phyloP scores from a whole-genome alignment of 35 echinoderm and acorn worm genomes.

The Eucidaris tribuloides region DNA sequence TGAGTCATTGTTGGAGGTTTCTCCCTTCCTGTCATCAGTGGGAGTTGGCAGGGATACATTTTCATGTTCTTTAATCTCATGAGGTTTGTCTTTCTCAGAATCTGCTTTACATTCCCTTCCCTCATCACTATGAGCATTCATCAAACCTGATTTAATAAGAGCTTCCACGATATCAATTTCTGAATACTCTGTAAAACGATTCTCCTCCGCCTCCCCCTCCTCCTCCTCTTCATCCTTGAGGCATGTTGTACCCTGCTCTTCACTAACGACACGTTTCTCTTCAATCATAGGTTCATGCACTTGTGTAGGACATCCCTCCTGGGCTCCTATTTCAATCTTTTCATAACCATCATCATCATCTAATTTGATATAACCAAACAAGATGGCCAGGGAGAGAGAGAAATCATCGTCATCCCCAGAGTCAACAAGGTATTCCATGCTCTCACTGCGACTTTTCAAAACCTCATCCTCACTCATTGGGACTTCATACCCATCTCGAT shows the following conservation, averaged over 20 bases:
- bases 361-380: not conserved
- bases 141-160: slow-evolving; percentile 56
- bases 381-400: not conserved
- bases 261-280: slow-evolving; percentile 1
- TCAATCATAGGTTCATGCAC: not conserved
- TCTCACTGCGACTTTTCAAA: not conserved
- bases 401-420: slow-evolving; percentile 13
- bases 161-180: slow-evolving; percentile 86
- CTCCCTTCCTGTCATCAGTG: too few relatives aligned
- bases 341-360: slow-evolving; percentile 25
- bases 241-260: not conserved
- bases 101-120: too few relatives aligned
- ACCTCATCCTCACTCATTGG: slow-evolving; percentile 14
- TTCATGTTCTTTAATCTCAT: too few relatives aligned
- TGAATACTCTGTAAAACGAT: slow-evolving; percentile 52
- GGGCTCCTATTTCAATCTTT: slow-evolving; percentile 30
- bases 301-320: not conserved
- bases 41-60: too few relatives aligned
- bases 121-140: slow-evolving; percentile 5
- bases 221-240: slow-evolving; percentile 1
- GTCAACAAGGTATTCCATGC: slow-evolving; percentile 15
- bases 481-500: slow-evolving; percentile 8
- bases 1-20: too few relatives aligned
- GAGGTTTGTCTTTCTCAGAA: too few relatives aligned
- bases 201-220: not conserved